Base-by-base conservation (phyloP, 1,140 invertebrate genomes). In the Diorhabda elongata region DNA sequence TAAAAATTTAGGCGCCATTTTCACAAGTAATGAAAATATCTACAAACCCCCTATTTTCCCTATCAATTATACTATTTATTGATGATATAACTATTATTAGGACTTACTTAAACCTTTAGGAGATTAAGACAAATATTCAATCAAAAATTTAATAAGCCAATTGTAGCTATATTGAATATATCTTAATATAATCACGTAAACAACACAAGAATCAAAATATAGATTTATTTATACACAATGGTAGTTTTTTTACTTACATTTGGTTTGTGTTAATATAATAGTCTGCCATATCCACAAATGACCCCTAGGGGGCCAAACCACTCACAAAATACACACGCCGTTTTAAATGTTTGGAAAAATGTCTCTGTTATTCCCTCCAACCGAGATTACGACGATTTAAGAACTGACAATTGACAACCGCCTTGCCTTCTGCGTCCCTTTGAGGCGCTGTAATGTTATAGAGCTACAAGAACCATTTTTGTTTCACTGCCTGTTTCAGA, bases 281-380 rank as follows among this genome's bases (percentile, higher is more conserved):
- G 43, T 67, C 42, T 60, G 65, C 65, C 65, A 67, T 67, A 67
- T 67, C 65, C 65, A 41, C n/a, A 43, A 8, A 45, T 26, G 58
- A 67, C 57, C 65, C 65, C 65, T 44, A 60, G 43, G 65, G 65
- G 65, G 65, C 58, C 65, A 56, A 59, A 67, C n/a, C 65, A 67
- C 65, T 26, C 65, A 67, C 57, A 44, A 43, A 67, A 60, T 26
- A 58, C 58, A 67, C 65, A 67, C 65, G 65, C 65, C 65, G 65
- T 67, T 67, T 9, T 60, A 52, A 41, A 11, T 57, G 41, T 52
- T 52, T 52, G 6, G n/a, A 52, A 26, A 61, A 65, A 60, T 47
- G 44, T 67, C 44, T 67, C 26, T 52, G 47, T 52, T 52, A 52
- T 52, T 52, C 47, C 4, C 47, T 52, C 47, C n/a, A 52, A 52